These are phyloP conservation scores for Cephus pygmeus DNA, from an alignment of 2,888 invertebrate species.

Conservation along the genomic window DNA sequence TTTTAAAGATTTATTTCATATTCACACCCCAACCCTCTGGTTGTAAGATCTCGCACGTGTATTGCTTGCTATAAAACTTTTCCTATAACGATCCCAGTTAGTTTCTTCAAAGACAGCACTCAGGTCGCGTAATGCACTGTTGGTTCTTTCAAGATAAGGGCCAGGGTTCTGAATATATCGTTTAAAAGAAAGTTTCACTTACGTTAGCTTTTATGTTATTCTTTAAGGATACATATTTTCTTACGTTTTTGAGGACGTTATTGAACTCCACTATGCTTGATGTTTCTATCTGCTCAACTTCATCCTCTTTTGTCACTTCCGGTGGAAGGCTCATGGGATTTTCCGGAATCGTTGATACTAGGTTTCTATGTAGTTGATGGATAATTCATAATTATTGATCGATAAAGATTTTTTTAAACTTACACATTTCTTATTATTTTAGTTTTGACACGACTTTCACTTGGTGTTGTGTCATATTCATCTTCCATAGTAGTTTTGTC, in stretches of 20 bases:
- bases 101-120: slow-evolving; percentile 39
- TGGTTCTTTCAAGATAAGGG: slow-evolving; percentile 27
- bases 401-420: not conserved
- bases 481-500: not conserved
- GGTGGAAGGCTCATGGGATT: not conserved
- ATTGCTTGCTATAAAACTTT: slow-evolving; percentile 23
- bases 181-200: not conserved
- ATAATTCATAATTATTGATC: not conserved
- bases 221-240: slow-evolving; percentile 5
- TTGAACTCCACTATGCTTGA: slow-evolving; percentile 45
- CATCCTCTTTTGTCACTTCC: not conserved
- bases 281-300: slow-evolving; percentile 16
- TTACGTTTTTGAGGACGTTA: slow-evolving; percentile 33
- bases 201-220: not conserved
- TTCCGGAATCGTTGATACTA: not conserved
- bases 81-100: slow-evolving; percentile 48
- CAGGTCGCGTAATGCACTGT: slow-evolving; percentile 41
- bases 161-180: slow-evolving; percentile 15
- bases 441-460: not conserved
- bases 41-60: slow-evolving; percentile 15
- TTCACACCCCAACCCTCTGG: not conserved
- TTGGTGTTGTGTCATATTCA: not conserved
- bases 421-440: not conserved
- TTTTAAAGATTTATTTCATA: not conserved
- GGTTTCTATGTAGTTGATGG: not conserved